Evolutionary conservation across 2,888 invertebrate genomes (phyloP).

Genomic region (Danaus chrysippus): DNA sequence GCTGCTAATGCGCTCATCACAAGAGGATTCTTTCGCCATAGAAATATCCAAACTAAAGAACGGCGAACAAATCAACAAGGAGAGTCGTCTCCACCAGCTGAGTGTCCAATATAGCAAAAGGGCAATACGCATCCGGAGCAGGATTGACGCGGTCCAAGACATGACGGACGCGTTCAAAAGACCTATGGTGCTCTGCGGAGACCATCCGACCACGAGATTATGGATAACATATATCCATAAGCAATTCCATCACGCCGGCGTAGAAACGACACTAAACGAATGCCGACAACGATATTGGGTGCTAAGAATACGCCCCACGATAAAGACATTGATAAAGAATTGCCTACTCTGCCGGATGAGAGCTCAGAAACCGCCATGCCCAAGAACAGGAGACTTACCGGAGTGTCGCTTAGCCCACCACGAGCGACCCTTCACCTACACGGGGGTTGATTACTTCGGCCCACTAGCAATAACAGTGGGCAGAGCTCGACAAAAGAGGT

Average conservation of each 20-base stretch:
- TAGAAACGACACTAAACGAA: slow-evolving; percentile 28
- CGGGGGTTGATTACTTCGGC: slow-evolving; percentile 29
- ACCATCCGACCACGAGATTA: slow-evolving; percentile 2
- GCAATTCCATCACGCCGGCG: slow-evolving; percentile 16
- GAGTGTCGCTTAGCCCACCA: slow-evolving; percentile 17
- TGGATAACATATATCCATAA: slow-evolving; percentile 10
- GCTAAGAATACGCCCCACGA: slow-evolving; percentile 25
- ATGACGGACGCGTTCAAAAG: not conserved
- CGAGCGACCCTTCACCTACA: slow-evolving; percentile 21
- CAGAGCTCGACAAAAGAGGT: slow-evolving; percentile 21
- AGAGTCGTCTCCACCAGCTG: not conserved
- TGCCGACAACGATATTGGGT: slow-evolving; percentile 35
- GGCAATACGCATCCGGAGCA: slow-evolving; percentile 4
- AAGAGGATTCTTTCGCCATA: no score
- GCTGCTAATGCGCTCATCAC: no score
- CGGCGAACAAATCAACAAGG: slow-evolving; percentile 10
- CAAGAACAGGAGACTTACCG: slow-evolving; percentile 23
- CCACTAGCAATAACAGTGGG: slow-evolving; percentile 28
- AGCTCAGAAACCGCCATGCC: slow-evolving; percentile 17
- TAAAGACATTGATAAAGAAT: slow-evolving; percentile 13
- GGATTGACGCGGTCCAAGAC: slow-evolving; percentile 5
- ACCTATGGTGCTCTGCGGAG: slow-evolving; percentile 1
- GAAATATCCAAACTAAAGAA: no score
- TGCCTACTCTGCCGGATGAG: slow-evolving; percentile 27
- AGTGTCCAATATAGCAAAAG: not conserved